Conservation (phyloP, 2,797 vertebrate species). For the Sorex maritimensis region DNA sequence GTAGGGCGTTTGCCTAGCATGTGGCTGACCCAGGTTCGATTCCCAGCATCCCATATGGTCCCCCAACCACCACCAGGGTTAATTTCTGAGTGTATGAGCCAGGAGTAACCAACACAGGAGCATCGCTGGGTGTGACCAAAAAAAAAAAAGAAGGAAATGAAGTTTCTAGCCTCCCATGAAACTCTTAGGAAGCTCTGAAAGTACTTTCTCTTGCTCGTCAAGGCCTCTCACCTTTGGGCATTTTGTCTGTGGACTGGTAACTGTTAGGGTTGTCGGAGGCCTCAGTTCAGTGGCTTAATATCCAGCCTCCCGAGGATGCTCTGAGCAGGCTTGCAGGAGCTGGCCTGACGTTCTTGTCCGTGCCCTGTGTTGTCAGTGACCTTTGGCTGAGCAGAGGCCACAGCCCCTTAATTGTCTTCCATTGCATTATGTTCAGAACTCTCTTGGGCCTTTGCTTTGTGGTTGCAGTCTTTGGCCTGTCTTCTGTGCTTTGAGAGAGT, state of each 20-base stretch:
- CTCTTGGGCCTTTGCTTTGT: neutral
- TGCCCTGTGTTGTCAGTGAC: neutral
- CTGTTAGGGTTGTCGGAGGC: neutral
- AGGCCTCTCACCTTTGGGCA: too few species aligned
- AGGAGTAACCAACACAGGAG: too few species aligned
- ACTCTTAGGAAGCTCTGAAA: slow-evolving; percentile 16
- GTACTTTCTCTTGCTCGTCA: neutral
- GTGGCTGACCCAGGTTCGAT: too few species aligned
- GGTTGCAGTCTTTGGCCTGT: neutral
- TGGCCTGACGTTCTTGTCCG: neutral
- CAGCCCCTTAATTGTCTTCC: neutral
- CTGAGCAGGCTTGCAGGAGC: neutral
- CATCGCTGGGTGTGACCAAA: too few species aligned
- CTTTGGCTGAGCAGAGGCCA: neutral
- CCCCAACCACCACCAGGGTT: too few species aligned
- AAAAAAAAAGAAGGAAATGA: neutral
- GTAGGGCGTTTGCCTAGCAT: too few species aligned
- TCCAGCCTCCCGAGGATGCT: neutral
- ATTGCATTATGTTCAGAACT: neutral
- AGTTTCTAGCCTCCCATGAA: slow-evolving; percentile 27
- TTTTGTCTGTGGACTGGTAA: neutral
- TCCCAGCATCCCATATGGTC: too few species aligned
- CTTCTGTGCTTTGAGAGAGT: slow-evolving; percentile 19
- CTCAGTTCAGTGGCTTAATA: neutral
- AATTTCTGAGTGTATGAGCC: too few species aligned